Evolutionary conservation across 1,140 invertebrate species (phyloP), one percentile per base, ranked within the genome.

Genomic region (Panulirus ornatus): DNA sequence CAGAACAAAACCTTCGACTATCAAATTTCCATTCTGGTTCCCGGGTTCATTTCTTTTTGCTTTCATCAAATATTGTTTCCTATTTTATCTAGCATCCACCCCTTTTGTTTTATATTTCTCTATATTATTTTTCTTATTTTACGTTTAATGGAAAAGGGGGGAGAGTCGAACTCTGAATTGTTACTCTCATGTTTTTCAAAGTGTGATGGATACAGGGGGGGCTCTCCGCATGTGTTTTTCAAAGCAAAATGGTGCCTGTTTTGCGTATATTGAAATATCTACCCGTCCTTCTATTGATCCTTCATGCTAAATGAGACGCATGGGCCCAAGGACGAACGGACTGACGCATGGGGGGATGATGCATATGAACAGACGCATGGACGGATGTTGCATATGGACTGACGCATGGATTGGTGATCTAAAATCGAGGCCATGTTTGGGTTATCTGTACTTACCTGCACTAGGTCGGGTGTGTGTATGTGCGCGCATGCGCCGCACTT

Each of bases 111-210:
- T 89, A 89, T 89, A 73, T 89, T 89, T 89, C 87, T 89, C 87
- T 89, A 73, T 89, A 82, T 89, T 89, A 89, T 89, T 89, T 89
- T 89, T 89, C 87, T 89, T 81, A 89, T 89, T 89, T 89, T 89
- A 83, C 79, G 87, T 89, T 82, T 89, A 89, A 89, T 89, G 87
- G 87, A 89, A 89, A 89, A 83, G 87, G 87, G 84, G 86, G 85
- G 85, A 88, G 63, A 79, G 87, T 42, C 78, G 79, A 73, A 89
- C 87, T 51, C 58, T 82, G 87, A 89, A 89, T 89, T 89, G 87
- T 89, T 89, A 70, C 87, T 83, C 84, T 83, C 79, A 89, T 89
- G 87, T 89, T 89, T 89, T 89, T 89, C 87, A 89, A 89, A 89
- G 87, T 89, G 87, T 89, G 87, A 89, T 89, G 87, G 87, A 89